Evolutionary conservation across 1,140 invertebrate genomes (phyloP).

Genomic region (Neodiprion pinetum): DNA sequence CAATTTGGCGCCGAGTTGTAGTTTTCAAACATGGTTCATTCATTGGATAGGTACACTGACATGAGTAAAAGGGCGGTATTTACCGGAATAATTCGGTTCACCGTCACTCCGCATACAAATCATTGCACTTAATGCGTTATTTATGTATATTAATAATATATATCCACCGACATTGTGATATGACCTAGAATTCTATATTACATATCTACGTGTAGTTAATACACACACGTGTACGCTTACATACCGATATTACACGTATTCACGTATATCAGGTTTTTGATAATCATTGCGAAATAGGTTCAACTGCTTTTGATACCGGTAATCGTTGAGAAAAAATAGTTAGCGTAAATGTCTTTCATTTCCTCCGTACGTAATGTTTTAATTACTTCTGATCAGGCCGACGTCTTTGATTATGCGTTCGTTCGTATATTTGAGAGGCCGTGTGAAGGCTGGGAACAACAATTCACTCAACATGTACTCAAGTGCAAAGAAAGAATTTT

Average conservation of each 20-base stretch:
- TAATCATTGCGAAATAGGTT: not conserved
- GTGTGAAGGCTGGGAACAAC: too few species aligned
- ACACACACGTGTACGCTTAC: not conserved
- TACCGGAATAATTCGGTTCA: not conserved
- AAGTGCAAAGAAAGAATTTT: too few species aligned
- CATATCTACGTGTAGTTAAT: too few species aligned
- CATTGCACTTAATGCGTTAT: not conserved
- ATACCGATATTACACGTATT: not conserved
- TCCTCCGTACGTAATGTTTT: too few species aligned
- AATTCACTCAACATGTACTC: too few species aligned
- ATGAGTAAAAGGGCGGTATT: not conserved
- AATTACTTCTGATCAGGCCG: too few species aligned
- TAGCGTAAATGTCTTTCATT: too few species aligned
- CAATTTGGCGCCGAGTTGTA: not conserved
- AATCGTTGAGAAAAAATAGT: too few species aligned
- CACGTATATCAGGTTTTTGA: not conserved
- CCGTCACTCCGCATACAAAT: not conserved
- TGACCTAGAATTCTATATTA: not conserved
- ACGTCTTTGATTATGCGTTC: not conserved
- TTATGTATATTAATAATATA: not conserved
- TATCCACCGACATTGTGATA: not conserved
- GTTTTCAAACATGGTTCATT: conserved; percentile 5
- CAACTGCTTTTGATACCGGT: too few species aligned
- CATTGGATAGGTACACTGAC: conserved; percentile 1
- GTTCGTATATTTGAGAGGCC: not conserved